phyloP scores from a whole-genome alignment of 2,888 invertebrate genomes.

The Philereme vetulata region DNA sequence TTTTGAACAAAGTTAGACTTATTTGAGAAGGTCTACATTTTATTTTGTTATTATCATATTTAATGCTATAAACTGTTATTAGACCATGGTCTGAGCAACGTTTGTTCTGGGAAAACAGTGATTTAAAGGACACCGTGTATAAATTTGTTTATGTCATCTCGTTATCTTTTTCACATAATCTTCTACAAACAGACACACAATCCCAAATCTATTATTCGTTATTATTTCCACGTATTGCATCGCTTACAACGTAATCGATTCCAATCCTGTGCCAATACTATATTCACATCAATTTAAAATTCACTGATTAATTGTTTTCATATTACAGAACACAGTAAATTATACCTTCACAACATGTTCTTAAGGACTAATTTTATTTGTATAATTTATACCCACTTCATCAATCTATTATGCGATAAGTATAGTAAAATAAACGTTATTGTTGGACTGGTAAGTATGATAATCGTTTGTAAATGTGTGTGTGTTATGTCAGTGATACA shows the following conservation, averaged over 20 bases:
- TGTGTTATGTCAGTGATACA: slow-evolving; percentile 4
- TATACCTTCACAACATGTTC: neutral
- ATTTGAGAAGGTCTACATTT: too few species aligned
- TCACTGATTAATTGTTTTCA: slow-evolving; percentile 19
- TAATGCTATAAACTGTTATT: too few species aligned
- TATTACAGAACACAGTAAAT: slow-evolving; percentile 9
- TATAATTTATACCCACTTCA: neutral
- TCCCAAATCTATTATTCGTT: too few species aligned
- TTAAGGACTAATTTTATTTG: neutral
- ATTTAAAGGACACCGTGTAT: too few species aligned
- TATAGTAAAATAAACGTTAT: slow-evolving; percentile 12
- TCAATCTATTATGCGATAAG: neutral
- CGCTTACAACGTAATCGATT: slow-evolving; percentile 6
- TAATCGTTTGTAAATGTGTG: slow-evolving; percentile 1
- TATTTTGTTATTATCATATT: too few species aligned
- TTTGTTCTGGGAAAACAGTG: too few species aligned
- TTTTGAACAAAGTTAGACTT: too few species aligned
- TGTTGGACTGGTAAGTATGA: neutral
- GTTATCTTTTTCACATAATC: too few species aligned
- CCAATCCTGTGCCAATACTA: slow-evolving; percentile 9
- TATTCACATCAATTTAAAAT: slow-evolving; percentile 19
- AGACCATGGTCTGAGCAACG: too few species aligned
- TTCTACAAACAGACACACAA: too few species aligned
- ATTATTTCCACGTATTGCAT: neutral
- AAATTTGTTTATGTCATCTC: too few species aligned